Base-by-base conservation (phyloP, 2,888 invertebrate genomes). In the Andricus quercusramuli region DNA sequence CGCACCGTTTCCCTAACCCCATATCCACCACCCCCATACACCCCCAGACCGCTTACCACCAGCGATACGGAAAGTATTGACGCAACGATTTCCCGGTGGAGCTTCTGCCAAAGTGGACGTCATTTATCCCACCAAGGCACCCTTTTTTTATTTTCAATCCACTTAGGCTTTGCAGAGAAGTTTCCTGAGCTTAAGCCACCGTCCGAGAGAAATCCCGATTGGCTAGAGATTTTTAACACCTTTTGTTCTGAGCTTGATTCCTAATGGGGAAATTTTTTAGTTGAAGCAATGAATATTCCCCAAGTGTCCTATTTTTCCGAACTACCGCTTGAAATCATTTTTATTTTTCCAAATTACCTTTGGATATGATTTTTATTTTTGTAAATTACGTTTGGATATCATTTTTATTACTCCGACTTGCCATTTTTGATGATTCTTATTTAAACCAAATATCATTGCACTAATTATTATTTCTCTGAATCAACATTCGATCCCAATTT, bases 141-240 rank as follows among this genome's bases (percentile, higher is more conserved):
- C 82, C 82, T 83, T 85, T 84, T 87, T 87, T 88, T 87, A 89
- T 90, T 90, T 90, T 89, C 90, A 91, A 91, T 91, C 89, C 90
- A 90, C 91, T 89, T 88, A 89, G 86, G 82, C 79, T 81, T 84
- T 82, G 77, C 83, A 84, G 85, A 87, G 86, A 83, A 87, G 84
- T 88, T 89, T 88, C 84, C 87, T 81, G 84, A 79, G 79, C 82
- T 80, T 81, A 81, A 82, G 83, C 80, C 29, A 80, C 44, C 20
- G 62, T 37, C 6, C 47, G n/a, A n/a, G 67, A 13, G 59, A 51
- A 32, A 68, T 37, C 41, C 32, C 20, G 41, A 37, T 32, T 37
- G 67, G n/a, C 22, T 51, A n/a, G n/a, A 29, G 78, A 78, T 76
- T 66, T 17, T 22, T 65, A 47, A 41, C 67, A 41, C 41, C 67